A percentile compares a stretch with the other conserved stretches of the same genome.
Evolutionary conservation across 2,113 vertebrate species (phyloP).

Genomic region (Pseudorasbora parva): DNA sequence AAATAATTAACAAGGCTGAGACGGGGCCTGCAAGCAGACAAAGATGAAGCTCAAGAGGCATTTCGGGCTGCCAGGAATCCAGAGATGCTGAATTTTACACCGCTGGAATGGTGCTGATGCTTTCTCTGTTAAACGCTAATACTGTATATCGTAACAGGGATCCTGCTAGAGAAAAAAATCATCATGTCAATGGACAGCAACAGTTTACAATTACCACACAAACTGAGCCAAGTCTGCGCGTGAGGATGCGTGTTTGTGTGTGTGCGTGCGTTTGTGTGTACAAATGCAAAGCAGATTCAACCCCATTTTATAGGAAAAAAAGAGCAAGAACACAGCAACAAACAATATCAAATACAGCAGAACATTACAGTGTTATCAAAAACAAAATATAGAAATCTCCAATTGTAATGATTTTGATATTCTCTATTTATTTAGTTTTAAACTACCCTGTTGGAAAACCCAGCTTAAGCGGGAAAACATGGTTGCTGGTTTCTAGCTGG

Average conservation of each 20-base stretch:
- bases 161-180: constrained; percentile 11
- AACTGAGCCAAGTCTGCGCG: constrained; percentile 1
- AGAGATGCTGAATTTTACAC: constrained; percentile 25
- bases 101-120: constrained; percentile 21
- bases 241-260: neutral
- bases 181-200: constrained; percentile 28
- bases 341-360: constrained; percentile 64
- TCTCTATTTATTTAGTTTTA: neutral
- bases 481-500: constrained; percentile 8
- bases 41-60: constrained; percentile 55
- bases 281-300: constrained; percentile 46
- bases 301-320: constrained; percentile 57
- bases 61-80: constrained; percentile 36
- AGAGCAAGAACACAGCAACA: constrained; percentile 64
- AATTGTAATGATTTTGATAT: constrained; percentile 26
- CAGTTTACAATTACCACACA: constrained; percentile 36
- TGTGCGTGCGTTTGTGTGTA: neutral
- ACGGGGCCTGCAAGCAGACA: constrained; percentile 51
- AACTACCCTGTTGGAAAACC: constrained; percentile 11
- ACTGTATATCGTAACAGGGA: constrained; percentile 19
- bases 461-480: neutral
- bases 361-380: constrained; percentile 60
- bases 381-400: constrained; percentile 29
- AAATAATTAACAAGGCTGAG: constrained; percentile 55
- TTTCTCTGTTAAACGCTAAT: constrained; percentile 13